Conservation (phyloP, 2,888 invertebrate genomes). For the Trachelus troglodyta region DNA sequence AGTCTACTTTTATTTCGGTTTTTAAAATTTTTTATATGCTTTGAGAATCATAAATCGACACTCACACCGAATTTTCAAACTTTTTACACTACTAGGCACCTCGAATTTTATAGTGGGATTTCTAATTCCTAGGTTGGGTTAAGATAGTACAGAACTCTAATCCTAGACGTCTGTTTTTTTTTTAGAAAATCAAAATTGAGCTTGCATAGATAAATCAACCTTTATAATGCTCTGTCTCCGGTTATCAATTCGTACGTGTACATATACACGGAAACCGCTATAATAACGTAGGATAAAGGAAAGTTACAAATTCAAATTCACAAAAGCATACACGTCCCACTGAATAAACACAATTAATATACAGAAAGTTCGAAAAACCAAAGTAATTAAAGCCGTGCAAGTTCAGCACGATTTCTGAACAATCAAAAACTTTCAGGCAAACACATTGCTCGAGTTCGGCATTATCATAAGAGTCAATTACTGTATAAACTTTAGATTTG, state of each 20-base stretch:
- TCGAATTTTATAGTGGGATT: rapidly evolving
- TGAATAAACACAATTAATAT: too few relatives aligned
- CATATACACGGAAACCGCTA: neutral
- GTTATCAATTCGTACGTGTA: neutral
- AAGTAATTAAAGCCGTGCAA: neutral
- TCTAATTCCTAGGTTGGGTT: too few relatives aligned
- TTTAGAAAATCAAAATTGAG: neutral
- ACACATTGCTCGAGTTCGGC: neutral
- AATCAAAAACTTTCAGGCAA: neutral
- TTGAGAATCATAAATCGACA: too few relatives aligned
- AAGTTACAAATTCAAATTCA: neutral
- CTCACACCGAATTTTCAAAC: too few relatives aligned
- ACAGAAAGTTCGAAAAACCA: too few relatives aligned
- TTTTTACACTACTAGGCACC: neutral
- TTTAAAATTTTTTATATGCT: too few relatives aligned
- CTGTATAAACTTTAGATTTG: neutral
- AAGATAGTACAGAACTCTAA: too few relatives aligned
- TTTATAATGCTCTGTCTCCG: neutral
- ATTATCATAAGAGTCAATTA: neutral
- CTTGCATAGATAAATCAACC: neutral
- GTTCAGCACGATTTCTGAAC: neutral
- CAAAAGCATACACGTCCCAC: neutral
- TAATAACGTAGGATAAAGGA: neutral
- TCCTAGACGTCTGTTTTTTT: neutral
- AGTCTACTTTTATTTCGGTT: too few relatives aligned